Evolutionary conservation across 2,113 vertebrate genomes (phyloP).

Genomic region (Notechis scutatus): DNA sequence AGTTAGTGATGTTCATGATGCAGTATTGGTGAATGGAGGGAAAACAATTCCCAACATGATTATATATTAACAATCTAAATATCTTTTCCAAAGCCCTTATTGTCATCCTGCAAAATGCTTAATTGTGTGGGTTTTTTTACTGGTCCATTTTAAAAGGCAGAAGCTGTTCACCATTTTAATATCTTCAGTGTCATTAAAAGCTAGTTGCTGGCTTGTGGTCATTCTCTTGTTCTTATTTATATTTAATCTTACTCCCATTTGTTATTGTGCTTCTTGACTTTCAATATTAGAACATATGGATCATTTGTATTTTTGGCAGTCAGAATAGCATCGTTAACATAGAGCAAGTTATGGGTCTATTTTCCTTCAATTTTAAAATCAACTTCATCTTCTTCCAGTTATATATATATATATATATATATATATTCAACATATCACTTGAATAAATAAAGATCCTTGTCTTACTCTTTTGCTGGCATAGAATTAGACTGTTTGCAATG

Average conservation of each 20-base stretch:
- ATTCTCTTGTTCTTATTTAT: neutral
- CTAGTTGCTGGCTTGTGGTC: neutral
- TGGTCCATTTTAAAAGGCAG: neutral
- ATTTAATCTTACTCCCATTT: neutral
- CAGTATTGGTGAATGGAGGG: conserved; percentile 8
- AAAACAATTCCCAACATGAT: neutral
- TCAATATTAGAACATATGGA: neutral
- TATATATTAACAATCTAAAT: neutral
- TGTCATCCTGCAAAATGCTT: neutral
- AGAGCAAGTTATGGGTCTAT: neutral
- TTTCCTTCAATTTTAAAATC: neutral
- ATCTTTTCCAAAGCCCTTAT: neutral
- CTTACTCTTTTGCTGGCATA: neutral
- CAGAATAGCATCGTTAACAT: neutral
- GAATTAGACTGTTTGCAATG: neutral
- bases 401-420: neutral
- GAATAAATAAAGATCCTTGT: neutral
- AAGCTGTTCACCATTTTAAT: neutral
- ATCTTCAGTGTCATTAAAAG: neutral
- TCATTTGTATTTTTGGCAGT: neutral
- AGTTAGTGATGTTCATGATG: neutral
- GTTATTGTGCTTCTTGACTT: neutral
- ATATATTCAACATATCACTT: neutral
- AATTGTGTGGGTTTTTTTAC: neutral
- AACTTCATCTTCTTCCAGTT: neutral